Base-by-base conservation (phyloP, 2,888 invertebrate species). In the Escarpia spicata region DNA sequence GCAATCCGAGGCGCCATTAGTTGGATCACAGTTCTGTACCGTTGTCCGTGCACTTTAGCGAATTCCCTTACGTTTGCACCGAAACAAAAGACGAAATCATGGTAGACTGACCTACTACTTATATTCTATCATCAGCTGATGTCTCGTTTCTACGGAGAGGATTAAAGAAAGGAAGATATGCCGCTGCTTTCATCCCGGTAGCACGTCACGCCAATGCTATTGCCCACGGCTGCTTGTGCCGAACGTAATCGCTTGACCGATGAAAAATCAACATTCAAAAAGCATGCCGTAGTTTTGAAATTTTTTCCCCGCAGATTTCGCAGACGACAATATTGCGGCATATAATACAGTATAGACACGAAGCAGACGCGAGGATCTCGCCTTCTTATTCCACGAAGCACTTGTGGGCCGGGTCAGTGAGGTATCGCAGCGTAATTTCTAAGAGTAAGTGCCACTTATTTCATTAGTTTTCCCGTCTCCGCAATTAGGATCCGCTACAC, bases 201-300 rank as follows among this genome's bases (percentile, higher is more conserved):
- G 75, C n/a, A 26, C 19, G 26, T 26, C 3, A 75, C 75, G 19
- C 12, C 15, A 52, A 0, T 52, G 52, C 52, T 15, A 52, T 52
- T 15, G 52, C 52, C 52, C 52, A 52, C 52, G 9, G 12, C 52
- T 52, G 52, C 52, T 15, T 52, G 52, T 52, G 10, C 15, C 52
- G 2, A 52, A 52, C 52, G 52, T 52, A 52, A n/a, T 75, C 75
- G 75, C 75, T n/a, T 75, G 75, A 75, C n/a, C 75, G 75, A n/a
- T 75, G 75, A 75, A 75, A 75, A 75, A 75, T 75, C 75, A 75
- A 75, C 75, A 75, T 75, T 75, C 75, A 75, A 75, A 75, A 75
- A 75, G 75, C 75, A 75, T 75, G 19, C 75, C 75, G 26, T 75
- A 26, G 75, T 26, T 15, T 75, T 75, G 75, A 75, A 75, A 75